Base-by-base conservation (phyloP, 2,113 vertebrate species). In the Coreoperca whiteheadi region DNA sequence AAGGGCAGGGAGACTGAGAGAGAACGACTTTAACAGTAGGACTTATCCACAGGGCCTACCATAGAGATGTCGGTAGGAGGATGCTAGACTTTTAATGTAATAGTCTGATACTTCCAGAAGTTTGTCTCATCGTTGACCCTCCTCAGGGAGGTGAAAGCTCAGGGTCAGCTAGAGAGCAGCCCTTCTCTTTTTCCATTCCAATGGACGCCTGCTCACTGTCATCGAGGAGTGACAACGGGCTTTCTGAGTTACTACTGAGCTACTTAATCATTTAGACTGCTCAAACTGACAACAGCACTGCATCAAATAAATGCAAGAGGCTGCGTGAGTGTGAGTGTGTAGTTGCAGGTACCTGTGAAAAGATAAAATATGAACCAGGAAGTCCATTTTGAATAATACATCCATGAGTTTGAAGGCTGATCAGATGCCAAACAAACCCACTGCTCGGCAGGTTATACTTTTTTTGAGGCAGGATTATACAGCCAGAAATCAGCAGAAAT, bases 1-100 rank as follows among this genome's bases (percentile, higher is more conserved):
- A 71, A 88, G 83, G 80, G 39, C 86, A 86, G 57, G 67, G 53
- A 68, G 50, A 53, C 57, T 4, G 61, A 70, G 41, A 54, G 28
- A 65, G 74, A 34, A 21, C 46, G 10, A 21, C 28, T 16, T 32
- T 37, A 76, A 30, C 39, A 80, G 63, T 14, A 21, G 39, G 65
- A 71, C 3, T 61, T 41, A 14, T 43, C n/a, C 39, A 18, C 56
- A 39, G n/a, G 7, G 65, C 28, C 25, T 0, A 8, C 15, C 34
- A 28, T 11, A 16, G 32, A 43, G 54, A 30, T 71, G 37, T 57
- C 60, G 50, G 51, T 28, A 32, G 23, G 61, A 74, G 56, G 57
- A 21, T 9, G 21, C 30, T 32, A 5, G 10, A 11, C 56, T n/a
- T 69, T 77, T 32, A 63, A 43, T 77, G 16, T 15, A 20, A 28